Percentiles rank a stretch among this genome's conserved stretches.
phyloP scores from a whole-genome alignment of 2,113 vertebrate genomes.

The Cephalopterus ornatus region DNA sequence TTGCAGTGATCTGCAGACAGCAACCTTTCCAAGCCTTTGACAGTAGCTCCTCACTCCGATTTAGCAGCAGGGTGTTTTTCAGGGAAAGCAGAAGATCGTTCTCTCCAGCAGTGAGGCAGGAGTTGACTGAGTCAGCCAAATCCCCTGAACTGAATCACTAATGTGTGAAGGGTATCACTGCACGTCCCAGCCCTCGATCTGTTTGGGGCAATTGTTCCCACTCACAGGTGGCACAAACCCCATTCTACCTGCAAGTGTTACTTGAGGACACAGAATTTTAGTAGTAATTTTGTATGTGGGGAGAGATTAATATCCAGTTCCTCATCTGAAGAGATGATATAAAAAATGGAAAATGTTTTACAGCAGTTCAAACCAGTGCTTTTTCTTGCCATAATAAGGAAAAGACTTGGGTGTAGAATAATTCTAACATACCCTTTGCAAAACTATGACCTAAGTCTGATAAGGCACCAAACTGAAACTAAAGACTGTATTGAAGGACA shows the following conservation, averaged over 20 bases:
- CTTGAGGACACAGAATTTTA: background rate
- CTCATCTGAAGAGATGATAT: background rate
- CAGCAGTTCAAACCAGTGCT: background rate
- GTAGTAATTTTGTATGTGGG: rapidly evolving
- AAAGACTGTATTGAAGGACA: background rate
- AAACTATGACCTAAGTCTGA: background rate
- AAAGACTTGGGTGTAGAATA: background rate
- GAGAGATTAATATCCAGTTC: background rate
- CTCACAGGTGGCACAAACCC: background rate
- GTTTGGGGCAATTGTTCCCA: background rate
- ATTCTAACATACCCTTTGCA: background rate
- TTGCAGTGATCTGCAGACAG: background rate
- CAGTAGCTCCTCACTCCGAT: background rate
- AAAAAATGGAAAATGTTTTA: background rate
- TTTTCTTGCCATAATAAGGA: background rate
- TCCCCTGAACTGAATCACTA: background rate
- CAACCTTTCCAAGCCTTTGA: background rate
- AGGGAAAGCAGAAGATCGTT: background rate
- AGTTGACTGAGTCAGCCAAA: background rate
- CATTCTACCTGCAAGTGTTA: background rate
- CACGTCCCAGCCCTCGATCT: background rate
- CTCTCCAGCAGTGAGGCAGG: background rate
- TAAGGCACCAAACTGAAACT: background rate
- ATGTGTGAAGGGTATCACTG: background rate
- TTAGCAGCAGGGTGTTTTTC: constrained; percentile 1